phyloP scores from a whole-genome alignment of 2,113 vertebrate species.

The Microtus montanus region DNA sequence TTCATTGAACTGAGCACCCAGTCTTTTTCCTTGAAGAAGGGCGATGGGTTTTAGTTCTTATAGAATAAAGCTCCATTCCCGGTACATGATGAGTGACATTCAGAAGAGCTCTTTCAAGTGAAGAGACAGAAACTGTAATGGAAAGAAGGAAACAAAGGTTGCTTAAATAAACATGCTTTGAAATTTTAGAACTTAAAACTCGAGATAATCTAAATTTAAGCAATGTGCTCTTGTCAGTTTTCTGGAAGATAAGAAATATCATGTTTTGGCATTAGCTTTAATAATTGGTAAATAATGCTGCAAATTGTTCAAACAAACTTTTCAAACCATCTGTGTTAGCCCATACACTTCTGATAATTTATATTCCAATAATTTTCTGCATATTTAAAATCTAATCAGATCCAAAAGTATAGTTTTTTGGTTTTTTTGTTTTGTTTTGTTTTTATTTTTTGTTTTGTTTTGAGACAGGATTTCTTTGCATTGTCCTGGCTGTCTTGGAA shows the following conservation, averaged over 20 bases:
- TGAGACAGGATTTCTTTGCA: too few species aligned
- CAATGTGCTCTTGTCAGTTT: background rate
- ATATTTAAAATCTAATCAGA: slow-evolving; percentile 22
- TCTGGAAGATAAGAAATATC: slow-evolving; percentile 27
- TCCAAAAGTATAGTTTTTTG: background rate
- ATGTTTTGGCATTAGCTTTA: slow-evolving; percentile 19
- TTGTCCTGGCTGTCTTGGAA: too few species aligned
- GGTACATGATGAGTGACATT: background rate
- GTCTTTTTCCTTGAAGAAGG: background rate
- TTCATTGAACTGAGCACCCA: background rate
- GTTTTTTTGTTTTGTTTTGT: too few species aligned
- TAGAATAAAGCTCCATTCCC: background rate
- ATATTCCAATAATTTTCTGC: slow-evolving; percentile 22
- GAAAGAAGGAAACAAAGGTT: slow-evolving; percentile 12
- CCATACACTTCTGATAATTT: background rate
- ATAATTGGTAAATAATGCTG: slow-evolving; percentile 39
- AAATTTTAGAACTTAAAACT: slow-evolving; percentile 51
- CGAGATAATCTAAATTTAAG: background rate
- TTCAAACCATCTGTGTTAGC: background rate
- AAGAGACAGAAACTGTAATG: slow-evolving; percentile 33
- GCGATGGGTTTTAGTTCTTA: background rate
- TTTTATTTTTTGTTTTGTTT: too few species aligned
- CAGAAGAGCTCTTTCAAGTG: background rate
- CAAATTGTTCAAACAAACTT: slow-evolving; percentile 15
- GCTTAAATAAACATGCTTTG: background rate